Conservation (phyloP, 2,113 vertebrate species). For the Piliocolobus tephrosceles region DNA sequence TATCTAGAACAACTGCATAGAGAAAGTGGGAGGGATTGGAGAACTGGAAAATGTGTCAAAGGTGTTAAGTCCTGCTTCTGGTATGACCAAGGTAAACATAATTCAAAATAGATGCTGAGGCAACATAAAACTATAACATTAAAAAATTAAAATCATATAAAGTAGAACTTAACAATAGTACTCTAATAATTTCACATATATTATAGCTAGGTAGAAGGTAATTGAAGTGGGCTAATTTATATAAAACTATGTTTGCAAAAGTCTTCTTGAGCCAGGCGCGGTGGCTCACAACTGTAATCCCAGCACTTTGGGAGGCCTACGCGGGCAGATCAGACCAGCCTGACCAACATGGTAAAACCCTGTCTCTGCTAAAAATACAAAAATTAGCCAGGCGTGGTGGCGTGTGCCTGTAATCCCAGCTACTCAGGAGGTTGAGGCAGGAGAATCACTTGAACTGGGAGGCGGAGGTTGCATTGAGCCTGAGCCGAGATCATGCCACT, state of each 20-base stretch:
- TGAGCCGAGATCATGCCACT: no score
- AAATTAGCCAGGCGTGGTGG: no score
- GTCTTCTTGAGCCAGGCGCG: background rate
- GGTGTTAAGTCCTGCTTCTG: background rate
- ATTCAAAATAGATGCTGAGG: background rate
- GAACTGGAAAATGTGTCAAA: background rate
- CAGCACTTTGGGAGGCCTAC: no score
- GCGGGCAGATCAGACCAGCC: no score
- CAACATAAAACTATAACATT: background rate
- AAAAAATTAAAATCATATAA: background rate
- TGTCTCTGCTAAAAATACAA: no score
- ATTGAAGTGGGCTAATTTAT: background rate
- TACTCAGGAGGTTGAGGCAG: no score
- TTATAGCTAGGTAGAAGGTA: background rate
- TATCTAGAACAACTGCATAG: background rate
- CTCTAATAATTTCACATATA: background rate
- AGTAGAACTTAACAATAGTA: background rate
- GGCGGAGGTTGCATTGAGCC: no score
- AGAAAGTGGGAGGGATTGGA: background rate
- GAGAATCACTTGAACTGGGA: no score
- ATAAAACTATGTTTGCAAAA: background rate
- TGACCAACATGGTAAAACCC: no score
- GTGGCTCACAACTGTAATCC: no score
- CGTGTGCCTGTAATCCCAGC: no score
- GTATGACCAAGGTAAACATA: background rate